Evolutionary conservation across 2,888 invertebrate genomes (phyloP), one percentile per base, ranked within the genome.

Genomic region (Ferdinandea cuprea): DNA sequence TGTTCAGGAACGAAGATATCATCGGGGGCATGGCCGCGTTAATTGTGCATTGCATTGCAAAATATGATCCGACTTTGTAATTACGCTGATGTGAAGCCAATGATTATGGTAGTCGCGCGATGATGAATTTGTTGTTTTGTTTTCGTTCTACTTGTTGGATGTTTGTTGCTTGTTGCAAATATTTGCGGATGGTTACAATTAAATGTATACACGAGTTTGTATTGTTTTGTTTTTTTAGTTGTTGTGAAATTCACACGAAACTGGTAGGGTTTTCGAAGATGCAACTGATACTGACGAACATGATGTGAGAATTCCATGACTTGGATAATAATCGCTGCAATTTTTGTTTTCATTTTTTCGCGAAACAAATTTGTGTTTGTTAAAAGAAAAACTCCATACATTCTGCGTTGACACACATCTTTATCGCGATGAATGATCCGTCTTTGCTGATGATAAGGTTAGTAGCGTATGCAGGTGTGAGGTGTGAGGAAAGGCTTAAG

Each of bases 1-100:
- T 83, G 72, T 78, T 73, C 52, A 46, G 68, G 13, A 56, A 56
- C 72, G 42, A 56, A 66, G 58, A 83, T 83, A 78, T 78, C 56
- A 83, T 83, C 78, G 78, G 78, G 77, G 83, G 83, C 78, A 78
- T 83, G 83, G 78, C 78, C 61, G 77, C 83, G 83, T 68, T 83
- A 83, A 83, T 83, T 83, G 83, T 78, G 61, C 58, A 83, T 52
- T 40, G 77, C 71, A 72, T 71, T 71, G 81, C 81, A 69, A 71
- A 81, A 66, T 73, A 73, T 63, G 78, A 78, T 58, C 72, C 83
- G 72, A 68, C 78, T 78, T 83, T 78, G 78, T 78, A 83, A 83
- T 83, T 83, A 78, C 52, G 72, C 50, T 72, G 83, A 83, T 77
- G 54, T 59, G 71, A 46, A 81, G 44, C 59, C 66, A 81, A 54